phyloP scores from a whole-genome alignment of 2,888 invertebrate species.

The Leptopilina myrica region DNA sequence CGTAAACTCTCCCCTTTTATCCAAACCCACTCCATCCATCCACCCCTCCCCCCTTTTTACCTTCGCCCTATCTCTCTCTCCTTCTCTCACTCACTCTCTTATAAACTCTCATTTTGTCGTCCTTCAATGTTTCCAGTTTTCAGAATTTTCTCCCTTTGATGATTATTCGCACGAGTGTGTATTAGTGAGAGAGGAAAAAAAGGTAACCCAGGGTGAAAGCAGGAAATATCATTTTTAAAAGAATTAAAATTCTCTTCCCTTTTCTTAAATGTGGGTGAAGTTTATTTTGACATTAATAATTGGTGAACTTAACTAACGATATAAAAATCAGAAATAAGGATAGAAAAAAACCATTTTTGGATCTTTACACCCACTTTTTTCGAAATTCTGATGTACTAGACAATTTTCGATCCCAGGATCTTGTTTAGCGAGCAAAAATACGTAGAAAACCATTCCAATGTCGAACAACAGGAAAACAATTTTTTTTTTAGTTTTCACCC shows the following conservation, averaged over 20 bases:
- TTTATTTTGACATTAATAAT: background rate
- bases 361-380: too few species aligned
- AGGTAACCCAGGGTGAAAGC: background rate
- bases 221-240: background rate
- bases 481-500: too few species aligned
- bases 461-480: too few species aligned
- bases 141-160: conserved; percentile 20
- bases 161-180: conserved; percentile 9
- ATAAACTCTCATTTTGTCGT: conserved; percentile 23
- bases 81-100: conserved; percentile 42
- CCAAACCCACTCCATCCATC: conserved; percentile 21
- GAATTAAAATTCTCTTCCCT: background rate
- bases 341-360: too few species aligned
- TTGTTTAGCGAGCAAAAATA: too few species aligned
- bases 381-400: too few species aligned
- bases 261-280: background rate
- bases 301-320: background rate
- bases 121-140: conserved; percentile 27
- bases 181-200: background rate
- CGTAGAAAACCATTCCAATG: too few species aligned
- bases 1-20: conserved; percentile 39
- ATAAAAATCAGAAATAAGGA: too few species aligned
- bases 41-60: conserved; percentile 26
- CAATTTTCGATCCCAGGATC: too few species aligned
- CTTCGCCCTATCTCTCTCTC: conserved; percentile 42